Evolutionary conservation across 2,888 invertebrate species (phyloP).

Genomic region (Eumerus sabulonum): DNA sequence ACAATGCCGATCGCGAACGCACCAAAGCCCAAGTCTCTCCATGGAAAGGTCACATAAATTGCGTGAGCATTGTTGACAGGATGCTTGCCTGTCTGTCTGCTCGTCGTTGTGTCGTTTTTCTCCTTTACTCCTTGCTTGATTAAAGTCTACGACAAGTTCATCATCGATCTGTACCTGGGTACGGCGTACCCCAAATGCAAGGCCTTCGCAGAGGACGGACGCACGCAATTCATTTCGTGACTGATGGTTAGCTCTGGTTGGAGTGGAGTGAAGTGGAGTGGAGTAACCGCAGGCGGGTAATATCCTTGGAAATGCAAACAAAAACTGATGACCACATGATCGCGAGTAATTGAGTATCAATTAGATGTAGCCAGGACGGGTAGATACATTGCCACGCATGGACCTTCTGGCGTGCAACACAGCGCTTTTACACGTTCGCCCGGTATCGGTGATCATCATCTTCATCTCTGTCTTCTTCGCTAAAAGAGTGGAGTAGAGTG

Average conservation of each 20-base stretch:
- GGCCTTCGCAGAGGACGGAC: not conserved
- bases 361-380: slow-evolving; percentile 61
- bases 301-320: slow-evolving; percentile 58
- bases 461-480: too few relatives aligned
- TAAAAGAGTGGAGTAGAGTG: too few relatives aligned
- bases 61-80: slow-evolving; percentile 52
- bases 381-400: not conserved
- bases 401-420: slow-evolving; percentile 45
- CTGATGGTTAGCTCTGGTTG: too few relatives aligned
- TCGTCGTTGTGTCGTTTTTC: not conserved
- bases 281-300: slow-evolving; percentile 58
- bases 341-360: slow-evolving; percentile 66
- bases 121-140: slow-evolving; percentile 11
- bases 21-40: slow-evolving; percentile 21
- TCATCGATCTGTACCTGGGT: slow-evolving; percentile 33
- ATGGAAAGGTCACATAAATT: slow-evolving; percentile 57
- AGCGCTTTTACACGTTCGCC: slow-evolving; percentile 37
- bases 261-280: too few relatives aligned
- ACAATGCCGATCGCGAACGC: slow-evolving; percentile 2
- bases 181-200: slow-evolving; percentile 21
- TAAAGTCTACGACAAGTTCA: slow-evolving; percentile 54
- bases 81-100: slow-evolving; percentile 9
- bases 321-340: slow-evolving; percentile 53
- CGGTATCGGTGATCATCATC: not conserved
- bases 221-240: slow-evolving; percentile 54